A percentile compares a stretch with the other conserved stretches of the same genome.
phyloP scores from a whole-genome alignment of 2,888 invertebrate species.

The Geophilus truncorum region DNA sequence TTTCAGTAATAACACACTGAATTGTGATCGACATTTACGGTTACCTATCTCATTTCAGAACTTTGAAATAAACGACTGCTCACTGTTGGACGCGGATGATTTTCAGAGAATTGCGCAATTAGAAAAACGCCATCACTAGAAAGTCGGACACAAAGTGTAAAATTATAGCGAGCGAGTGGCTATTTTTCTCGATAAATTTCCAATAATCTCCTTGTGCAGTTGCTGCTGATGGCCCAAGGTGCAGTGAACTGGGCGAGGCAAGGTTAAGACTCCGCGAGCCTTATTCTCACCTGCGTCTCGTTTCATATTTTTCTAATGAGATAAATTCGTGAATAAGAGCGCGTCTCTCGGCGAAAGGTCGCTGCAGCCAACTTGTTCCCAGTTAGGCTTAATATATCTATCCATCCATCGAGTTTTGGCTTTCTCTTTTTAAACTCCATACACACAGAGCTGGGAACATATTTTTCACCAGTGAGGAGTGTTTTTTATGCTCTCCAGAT shows the following conservation, averaged over 20 bases:
- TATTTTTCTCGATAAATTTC: not conserved
- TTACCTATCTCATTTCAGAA: no score
- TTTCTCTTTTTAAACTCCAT: not conserved
- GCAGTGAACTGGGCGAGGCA: not conserved
- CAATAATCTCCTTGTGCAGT: not conserved
- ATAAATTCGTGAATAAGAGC: not conserved
- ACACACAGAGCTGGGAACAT: not conserved
- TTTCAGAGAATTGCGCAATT: no score
- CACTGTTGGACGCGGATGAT: no score
- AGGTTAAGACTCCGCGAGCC: not conserved
- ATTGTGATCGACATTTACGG: no score
- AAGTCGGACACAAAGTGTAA: not conserved
- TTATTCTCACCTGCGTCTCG: not conserved
- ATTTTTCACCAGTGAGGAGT: not conserved
- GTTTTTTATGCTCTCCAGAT: not conserved
- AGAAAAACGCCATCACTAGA: not conserved
- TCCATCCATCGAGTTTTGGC: not conserved
- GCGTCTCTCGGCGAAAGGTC: not conserved
- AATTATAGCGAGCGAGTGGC: not conserved
- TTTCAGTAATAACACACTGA: no score
- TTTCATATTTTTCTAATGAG: not conserved
- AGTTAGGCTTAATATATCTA: not conserved
- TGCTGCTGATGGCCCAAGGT: not conserved
- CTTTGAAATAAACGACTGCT: no score
- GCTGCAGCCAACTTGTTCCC: not conserved